phyloP scores from a whole-genome alignment of 2,888 invertebrate genomes.

The Rhaphigaster nebulosa region DNA sequence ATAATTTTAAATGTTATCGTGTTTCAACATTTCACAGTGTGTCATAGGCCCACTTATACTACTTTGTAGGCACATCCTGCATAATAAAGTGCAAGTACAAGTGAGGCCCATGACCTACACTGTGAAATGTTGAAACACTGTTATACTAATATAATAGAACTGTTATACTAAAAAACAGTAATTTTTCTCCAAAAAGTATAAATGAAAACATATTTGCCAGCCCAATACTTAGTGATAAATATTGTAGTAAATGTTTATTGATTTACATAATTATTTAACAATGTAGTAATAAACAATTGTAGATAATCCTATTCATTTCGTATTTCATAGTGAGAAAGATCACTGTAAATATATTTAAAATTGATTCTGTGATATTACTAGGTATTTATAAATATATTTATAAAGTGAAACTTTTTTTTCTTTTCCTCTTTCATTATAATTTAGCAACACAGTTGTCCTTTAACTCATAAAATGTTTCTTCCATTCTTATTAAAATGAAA shows the following conservation, averaged over 20 bases:
- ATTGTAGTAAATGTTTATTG: not conserved
- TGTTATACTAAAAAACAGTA: too few relatives aligned
- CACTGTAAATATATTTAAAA: not conserved
- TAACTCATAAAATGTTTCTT: not conserved
- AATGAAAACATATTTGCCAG: not conserved
- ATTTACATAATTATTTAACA: not conserved
- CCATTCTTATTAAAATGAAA: not conserved
- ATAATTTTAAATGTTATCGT: too few relatives aligned
- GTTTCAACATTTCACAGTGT: too few relatives aligned
- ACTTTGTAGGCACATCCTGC: too few relatives aligned
- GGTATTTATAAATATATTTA: not conserved
- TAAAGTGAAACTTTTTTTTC: not conserved
- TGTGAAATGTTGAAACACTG: too few relatives aligned
- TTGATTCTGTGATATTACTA: not conserved
- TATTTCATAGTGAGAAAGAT: not conserved
- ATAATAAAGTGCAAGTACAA: too few relatives aligned
- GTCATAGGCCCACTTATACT: too few relatives aligned
- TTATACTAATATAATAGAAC: too few relatives aligned
- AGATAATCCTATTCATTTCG: not conserved
- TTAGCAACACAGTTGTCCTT: not conserved
- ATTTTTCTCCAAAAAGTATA: not conserved
- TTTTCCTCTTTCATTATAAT: not conserved
- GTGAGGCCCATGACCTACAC: too few relatives aligned
- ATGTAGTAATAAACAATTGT: not conserved
- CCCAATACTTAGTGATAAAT: not conserved